Evolutionary conservation across 2,113 vertebrate genomes (phyloP).

Genomic region (Chaetorhynchus papuensis): DNA sequence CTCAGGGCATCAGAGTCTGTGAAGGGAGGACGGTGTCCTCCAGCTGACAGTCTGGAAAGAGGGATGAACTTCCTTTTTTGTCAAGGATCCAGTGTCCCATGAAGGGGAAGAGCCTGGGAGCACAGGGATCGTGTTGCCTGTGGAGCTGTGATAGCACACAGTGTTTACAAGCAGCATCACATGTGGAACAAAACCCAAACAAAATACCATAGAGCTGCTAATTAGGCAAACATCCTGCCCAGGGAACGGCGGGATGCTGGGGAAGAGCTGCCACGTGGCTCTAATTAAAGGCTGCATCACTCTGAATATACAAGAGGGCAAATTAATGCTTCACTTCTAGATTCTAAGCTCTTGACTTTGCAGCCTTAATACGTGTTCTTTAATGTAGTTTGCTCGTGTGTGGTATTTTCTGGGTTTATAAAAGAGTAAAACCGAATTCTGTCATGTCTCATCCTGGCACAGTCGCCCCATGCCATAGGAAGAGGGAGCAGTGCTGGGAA

Average conservation of each 20-base stretch:
- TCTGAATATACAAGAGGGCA: constrained; percentile 5
- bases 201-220: background rate
- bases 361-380: background rate
- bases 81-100: background rate
- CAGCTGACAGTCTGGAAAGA: background rate
- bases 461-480: background rate
- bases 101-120: background rate
- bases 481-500: background rate
- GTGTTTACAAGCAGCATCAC: background rate
- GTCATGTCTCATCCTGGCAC: background rate
- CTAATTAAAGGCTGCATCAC: constrained; percentile 45
- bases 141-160: background rate
- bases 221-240: constrained; percentile 28
- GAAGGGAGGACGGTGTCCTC: background rate
- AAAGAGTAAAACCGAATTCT: background rate
- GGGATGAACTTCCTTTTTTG: background rate
- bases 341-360: background rate
- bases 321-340: background rate
- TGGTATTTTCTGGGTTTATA: background rate
- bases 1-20: background rate
- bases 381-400: background rate
- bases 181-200: constrained; percentile 38
- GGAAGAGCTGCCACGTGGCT: constrained; percentile 25
- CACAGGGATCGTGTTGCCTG: background rate
- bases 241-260: background rate